Conservation (phyloP, 2,797 vertebrate species). For the Microcaecilia unicolor region DNA sequence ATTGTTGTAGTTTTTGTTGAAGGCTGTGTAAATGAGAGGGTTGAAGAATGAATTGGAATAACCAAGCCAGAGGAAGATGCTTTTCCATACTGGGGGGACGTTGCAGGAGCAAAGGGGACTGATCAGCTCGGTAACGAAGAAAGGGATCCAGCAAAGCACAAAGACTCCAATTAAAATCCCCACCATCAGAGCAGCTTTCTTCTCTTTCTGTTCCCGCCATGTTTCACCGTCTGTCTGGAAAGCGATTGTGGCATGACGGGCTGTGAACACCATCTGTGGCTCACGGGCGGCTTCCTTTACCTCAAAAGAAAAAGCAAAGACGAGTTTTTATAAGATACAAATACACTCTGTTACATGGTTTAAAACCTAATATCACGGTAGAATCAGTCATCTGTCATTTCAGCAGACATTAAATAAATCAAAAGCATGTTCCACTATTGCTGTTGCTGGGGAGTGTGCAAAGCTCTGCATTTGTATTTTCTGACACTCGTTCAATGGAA, state of each 20-base stretch:
- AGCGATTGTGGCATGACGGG: slow-evolving; percentile 17
- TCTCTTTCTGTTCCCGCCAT: slow-evolving; percentile 47
- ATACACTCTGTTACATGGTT: no score
- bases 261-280: slow-evolving; percentile 41
- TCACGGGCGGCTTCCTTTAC: slow-evolving; percentile 33
- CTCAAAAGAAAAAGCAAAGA: slow-evolving; percentile 45
- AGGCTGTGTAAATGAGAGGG: slow-evolving; percentile 77
- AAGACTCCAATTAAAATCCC: slow-evolving; percentile 74
- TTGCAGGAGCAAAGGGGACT: slow-evolving; percentile 56
- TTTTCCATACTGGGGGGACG: slow-evolving; percentile 50
- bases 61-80: slow-evolving; percentile 77
- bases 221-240: slow-evolving; percentile 42
- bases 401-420: no score
- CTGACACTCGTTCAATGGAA: no score
- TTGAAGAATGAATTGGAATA: slow-evolving; percentile 85
- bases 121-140: slow-evolving; percentile 68
- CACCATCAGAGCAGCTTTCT: slow-evolving; percentile 57
- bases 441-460: no score
- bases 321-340: slow-evolving; percentile 17
- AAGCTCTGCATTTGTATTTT: no score
- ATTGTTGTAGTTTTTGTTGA: slow-evolving; percentile 78
- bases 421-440: no score
- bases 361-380: no score
- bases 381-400: no score
- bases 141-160: slow-evolving; percentile 76